Conservation (phyloP, 1,140 invertebrate genomes). For the Drosophila ficusphila region DNA sequence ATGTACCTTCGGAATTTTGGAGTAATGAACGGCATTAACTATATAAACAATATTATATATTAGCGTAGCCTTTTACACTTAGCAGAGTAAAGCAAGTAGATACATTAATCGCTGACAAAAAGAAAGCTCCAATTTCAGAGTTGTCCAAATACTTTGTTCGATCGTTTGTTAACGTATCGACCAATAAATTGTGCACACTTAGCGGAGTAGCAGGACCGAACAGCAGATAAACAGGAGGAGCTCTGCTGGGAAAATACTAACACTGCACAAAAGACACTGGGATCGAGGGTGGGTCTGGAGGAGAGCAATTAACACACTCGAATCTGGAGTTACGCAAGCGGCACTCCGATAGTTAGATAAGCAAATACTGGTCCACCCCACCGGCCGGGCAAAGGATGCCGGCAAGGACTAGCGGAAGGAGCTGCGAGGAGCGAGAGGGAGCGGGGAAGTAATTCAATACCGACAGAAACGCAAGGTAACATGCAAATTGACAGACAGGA, state of each 20-base stretch:
- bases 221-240: conserved; percentile 21
- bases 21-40: too few relatives aligned
- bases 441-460: conserved; percentile 23
- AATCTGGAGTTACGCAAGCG: conserved; percentile 48
- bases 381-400: conserved; percentile 32
- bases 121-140: conserved; percentile 14
- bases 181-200: conserved; percentile 36
- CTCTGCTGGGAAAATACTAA: conserved; percentile 43
- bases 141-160: background rate
- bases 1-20: too few relatives aligned
- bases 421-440: conserved; percentile 6
- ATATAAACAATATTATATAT: too few relatives aligned
- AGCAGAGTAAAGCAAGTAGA: too few relatives aligned
- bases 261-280: conserved; percentile 26
- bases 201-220: conserved; percentile 31
- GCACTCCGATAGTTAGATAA: conserved; percentile 60
- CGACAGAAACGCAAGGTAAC: conserved; percentile 52
- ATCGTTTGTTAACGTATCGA: background rate
- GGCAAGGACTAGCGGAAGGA: conserved; percentile 48
- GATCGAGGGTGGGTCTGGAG: background rate
- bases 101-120: too few relatives aligned
- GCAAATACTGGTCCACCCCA: conserved; percentile 39
- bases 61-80: too few relatives aligned
- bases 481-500: conserved; percentile 61
- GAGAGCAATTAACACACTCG: conserved; percentile 57